These are phyloP conservation scores for Lochmaea capreae DNA, from an alignment of 2,888 invertebrate genomes.

Conservation along the genomic window DNA sequence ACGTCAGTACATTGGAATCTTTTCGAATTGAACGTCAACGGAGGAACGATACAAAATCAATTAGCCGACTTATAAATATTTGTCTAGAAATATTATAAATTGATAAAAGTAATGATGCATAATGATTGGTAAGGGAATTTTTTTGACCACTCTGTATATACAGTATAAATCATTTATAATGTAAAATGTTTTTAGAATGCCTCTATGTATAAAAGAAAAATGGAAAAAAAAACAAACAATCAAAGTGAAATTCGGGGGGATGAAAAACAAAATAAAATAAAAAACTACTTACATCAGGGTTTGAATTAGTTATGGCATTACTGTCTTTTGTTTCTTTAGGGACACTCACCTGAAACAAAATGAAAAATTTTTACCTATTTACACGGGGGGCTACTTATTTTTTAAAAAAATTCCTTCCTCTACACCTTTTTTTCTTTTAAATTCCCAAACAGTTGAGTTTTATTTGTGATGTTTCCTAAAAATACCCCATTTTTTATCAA, in stretches of 20 bases:
- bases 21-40: background rate
- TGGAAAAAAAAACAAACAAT: too few species aligned
- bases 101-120: background rate
- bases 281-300: conserved; percentile 50
- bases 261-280: conserved; percentile 20
- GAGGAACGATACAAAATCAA: conserved; percentile 29
- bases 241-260: conserved; percentile 11
- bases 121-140: background rate
- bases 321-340: conserved; percentile 50
- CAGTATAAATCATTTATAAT: too few species aligned
- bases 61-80: conserved; percentile 19
- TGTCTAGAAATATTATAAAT: conserved; percentile 3
- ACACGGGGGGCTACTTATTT: background rate
- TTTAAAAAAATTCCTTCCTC: too few species aligned
- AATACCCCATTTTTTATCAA: too few species aligned
- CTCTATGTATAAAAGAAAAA: background rate
- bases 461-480: too few species aligned
- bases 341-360: conserved; percentile 54
- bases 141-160: too few species aligned
- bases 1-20: conserved; percentile 38
- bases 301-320: conserved; percentile 36
- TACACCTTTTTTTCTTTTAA: too few species aligned
- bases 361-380: conserved; percentile 17
- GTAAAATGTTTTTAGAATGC: background rate
- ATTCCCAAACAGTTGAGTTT: too few species aligned